A percentile compares a stretch with the other conserved stretches of the same genome.
Evolutionary conservation across 2,888 invertebrate species (phyloP).

Genomic region (Epinotia nisella): DNA sequence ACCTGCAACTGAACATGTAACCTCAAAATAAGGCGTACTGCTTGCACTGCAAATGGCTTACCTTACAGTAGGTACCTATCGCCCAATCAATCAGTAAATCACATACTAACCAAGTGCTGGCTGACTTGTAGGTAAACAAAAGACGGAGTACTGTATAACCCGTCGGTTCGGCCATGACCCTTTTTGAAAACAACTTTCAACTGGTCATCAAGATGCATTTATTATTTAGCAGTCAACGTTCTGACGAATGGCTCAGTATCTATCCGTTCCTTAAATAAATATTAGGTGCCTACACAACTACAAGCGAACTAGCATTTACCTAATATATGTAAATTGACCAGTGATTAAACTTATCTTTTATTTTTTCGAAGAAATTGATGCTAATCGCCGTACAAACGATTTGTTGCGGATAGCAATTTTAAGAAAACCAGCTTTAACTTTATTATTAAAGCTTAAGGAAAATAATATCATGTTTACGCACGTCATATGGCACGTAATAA

Average conservation of each 20-base stretch:
- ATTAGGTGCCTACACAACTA: background rate
- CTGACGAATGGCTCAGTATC: background rate
- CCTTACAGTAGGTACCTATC: slow-evolving; percentile 4
- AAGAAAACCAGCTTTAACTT: background rate
- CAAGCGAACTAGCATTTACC: background rate
- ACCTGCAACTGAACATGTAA: too few relatives aligned
- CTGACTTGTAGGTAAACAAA: slow-evolving; percentile 21
- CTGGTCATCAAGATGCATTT: slow-evolving; percentile 22
- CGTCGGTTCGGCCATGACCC: slow-evolving; percentile 13
- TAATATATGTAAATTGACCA: background rate
- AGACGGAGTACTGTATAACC: background rate
- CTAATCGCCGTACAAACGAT: background rate
- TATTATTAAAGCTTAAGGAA: background rate
- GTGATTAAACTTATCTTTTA: background rate
- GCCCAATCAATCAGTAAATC: slow-evolving; percentile 9
- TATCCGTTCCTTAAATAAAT: slow-evolving; percentile 1
- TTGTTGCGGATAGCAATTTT: background rate
- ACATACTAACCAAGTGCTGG: background rate
- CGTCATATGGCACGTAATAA: slow-evolving; percentile 20
- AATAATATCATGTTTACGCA: slow-evolving; percentile 7
- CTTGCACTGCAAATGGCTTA: background rate
- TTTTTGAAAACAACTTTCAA: slow-evolving; percentile 28
- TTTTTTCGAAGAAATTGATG: background rate
- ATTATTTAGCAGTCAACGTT: slow-evolving; percentile 5
- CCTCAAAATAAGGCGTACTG: background rate